Conservation (phyloP, 64 coral and sea anemone species). For the Astreopora myriophthalma region DNA sequence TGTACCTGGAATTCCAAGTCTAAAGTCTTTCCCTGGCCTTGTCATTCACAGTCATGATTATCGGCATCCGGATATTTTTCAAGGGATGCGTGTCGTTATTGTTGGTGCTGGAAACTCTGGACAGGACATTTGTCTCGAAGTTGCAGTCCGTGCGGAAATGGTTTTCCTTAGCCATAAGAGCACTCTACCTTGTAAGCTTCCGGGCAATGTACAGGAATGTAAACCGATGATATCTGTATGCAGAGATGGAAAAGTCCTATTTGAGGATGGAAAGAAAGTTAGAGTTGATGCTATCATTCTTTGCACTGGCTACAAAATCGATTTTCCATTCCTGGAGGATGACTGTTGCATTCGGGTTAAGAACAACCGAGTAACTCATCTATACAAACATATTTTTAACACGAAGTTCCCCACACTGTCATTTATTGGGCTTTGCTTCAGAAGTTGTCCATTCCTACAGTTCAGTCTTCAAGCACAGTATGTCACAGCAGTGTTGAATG, state of each 20-base stretch:
- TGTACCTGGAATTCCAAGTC: conserved; percentile 32
- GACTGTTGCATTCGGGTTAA: conserved; percentile 52
- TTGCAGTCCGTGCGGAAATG: neutral
- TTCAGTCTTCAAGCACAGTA: conserved; percentile 36
- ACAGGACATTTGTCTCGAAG: conserved; percentile 36
- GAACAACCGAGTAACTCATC: conserved; percentile 42
- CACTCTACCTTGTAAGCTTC: neutral
- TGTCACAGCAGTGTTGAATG: conserved; percentile 19
- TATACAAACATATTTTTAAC: conserved; percentile 75
- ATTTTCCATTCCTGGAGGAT: conserved; percentile 53
- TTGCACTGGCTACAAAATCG: conserved; percentile 63
- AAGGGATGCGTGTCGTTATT: conserved; percentile 40
- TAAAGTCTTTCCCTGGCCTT: conserved; percentile 34
- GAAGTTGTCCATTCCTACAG: neutral
- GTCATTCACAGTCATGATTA: conserved; percentile 70
- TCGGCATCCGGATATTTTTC: conserved; percentile 24
- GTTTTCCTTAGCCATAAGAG: conserved; percentile 38
- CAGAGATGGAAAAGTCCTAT: conserved; percentile 38
- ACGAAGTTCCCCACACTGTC: conserved; percentile 60
- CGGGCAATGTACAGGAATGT: conserved; percentile 30
- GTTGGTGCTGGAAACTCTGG: conserved; percentile 45
- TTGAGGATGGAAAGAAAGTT: conserved; percentile 41
- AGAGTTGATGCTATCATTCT: conserved; percentile 49
- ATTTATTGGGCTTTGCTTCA: conserved; percentile 41
- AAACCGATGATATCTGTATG: neutral